These are phyloP conservation scores for Tetranychus cinnabarinus DNA, from an alignment of 1,140 invertebrate genomes.

Conservation along the genomic window DNA sequence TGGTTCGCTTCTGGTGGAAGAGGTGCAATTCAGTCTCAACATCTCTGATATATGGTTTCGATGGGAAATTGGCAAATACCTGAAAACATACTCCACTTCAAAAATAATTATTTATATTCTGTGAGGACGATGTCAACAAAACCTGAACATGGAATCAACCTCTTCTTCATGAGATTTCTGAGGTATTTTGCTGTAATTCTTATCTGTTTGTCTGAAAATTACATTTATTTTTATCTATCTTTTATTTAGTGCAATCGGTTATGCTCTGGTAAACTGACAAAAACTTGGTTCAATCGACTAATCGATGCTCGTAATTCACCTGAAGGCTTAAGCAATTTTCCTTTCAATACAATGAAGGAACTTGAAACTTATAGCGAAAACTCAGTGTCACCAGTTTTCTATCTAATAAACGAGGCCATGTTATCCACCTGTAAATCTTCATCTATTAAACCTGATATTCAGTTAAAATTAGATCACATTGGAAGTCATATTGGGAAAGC, in stretches of 20 bases:
- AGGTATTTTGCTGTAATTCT: not conserved
- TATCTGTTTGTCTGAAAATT: not conserved
- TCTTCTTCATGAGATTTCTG: no score
- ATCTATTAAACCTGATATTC: conserved; percentile 18
- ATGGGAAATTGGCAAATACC: no score
- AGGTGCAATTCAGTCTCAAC: no score
- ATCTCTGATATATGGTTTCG: no score
- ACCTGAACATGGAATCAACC: no score
- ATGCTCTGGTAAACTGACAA: not conserved
- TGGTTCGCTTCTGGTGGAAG: no score
- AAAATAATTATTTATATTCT: no score
- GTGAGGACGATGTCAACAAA: no score
- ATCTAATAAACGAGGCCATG: conserved; percentile 1
- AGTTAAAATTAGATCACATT: conserved; percentile 56
- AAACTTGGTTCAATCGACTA: not conserved
- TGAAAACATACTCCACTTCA: no score
- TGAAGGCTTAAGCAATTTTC: conserved; percentile 22
- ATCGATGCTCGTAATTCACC: not conserved
- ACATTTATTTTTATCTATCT: not conserved
- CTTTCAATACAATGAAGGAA: conserved; percentile 37
- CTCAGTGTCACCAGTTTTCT: conserved; percentile 48
- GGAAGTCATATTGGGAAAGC: conserved; percentile 78
- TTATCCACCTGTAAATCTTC: conserved; percentile 12
- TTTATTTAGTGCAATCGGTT: not conserved
- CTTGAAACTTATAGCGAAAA: conserved; percentile 59